phyloP scores from a whole-genome alignment of 2,888 invertebrate genomes.

The Machimus atricapillus region DNA sequence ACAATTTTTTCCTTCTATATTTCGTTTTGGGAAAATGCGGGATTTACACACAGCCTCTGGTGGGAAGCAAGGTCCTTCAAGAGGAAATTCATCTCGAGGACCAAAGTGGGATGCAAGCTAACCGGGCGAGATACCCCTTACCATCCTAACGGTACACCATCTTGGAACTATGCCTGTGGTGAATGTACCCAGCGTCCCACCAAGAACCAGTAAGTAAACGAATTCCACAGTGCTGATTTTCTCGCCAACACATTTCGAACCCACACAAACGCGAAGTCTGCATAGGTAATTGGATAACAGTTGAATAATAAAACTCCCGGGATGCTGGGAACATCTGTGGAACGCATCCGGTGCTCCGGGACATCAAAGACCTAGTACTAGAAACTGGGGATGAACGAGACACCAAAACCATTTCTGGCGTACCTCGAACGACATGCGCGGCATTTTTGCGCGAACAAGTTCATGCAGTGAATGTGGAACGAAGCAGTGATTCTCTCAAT shows the following conservation, averaged over 20 bases:
- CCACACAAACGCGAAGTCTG: background rate
- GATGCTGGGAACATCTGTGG: conserved; percentile 22
- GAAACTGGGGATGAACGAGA: background rate
- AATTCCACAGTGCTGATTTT: conserved; percentile 10
- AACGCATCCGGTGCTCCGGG: conserved; percentile 3
- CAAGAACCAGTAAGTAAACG: background rate
- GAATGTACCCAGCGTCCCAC: background rate
- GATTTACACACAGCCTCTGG: background rate
- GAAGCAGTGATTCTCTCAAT: background rate
- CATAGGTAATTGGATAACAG: conserved; percentile 11
- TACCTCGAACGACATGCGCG: background rate
- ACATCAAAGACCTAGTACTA: background rate
- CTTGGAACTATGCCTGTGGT: background rate
- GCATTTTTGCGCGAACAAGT: background rate
- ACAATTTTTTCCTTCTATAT: background rate
- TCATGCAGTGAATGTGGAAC: background rate
- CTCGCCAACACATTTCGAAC: background rate
- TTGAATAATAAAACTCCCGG: conserved; percentile 31
- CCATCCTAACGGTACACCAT: background rate
- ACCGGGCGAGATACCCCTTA: background rate
- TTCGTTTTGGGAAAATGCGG: background rate
- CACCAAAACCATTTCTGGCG: background rate
- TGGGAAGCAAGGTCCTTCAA: background rate
- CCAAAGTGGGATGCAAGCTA: conserved; percentile 21
- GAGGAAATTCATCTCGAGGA: background rate